Base-by-base conservation (phyloP, 2,797 vertebrate genomes). In the Setipinna tenuifilis region DNA sequence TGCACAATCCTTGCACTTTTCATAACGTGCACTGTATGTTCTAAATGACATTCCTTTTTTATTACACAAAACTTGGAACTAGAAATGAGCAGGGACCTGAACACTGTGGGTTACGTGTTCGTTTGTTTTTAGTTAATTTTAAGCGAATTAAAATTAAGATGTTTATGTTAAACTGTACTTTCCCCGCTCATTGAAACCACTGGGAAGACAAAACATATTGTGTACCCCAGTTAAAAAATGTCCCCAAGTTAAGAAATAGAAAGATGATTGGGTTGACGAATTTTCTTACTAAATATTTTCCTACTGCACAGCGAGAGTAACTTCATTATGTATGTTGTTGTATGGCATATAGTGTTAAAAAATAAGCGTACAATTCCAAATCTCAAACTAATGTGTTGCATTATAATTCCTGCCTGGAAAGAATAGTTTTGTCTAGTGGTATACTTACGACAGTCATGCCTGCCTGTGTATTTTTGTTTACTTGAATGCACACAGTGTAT, bases 381-480 rank as follows among this genome's bases (percentile, higher is more conserved):
- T 31, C 23, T 68, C 23, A 14, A 68, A 68, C 10, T 0, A 12
- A 68, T 25, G 12, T 28, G 31, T 65, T 28, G 62, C 62, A 65
- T 25, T 65, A 65, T 28, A 17, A 41, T 31, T 19, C 17, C 14
- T 35, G 28, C 16, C 28, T 41, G 28, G 28, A 41, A 16, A 35
- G 28, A 75, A 75, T 19, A 35, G 28, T 75, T 75, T 35, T 68
- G 11, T 68, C 23, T 12, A 28, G 14, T 28, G 50, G 12, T 28
- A 75, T 75, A 41, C 68, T 28, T 75, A 16, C 68, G 31, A 16
- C 25, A 12, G 25, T 75, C 68, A 75, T 35, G 68, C 31, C 17
- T 19, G 58, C 25, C 41, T 84, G 78, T 31, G 19, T 81, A 21
- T 85, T 85, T 10, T 58, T 82, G 46, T 88, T 83, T 81, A 86